phyloP scores from a whole-genome alignment of 2,113 vertebrate genomes.

The Poicephalus gulielmi region DNA sequence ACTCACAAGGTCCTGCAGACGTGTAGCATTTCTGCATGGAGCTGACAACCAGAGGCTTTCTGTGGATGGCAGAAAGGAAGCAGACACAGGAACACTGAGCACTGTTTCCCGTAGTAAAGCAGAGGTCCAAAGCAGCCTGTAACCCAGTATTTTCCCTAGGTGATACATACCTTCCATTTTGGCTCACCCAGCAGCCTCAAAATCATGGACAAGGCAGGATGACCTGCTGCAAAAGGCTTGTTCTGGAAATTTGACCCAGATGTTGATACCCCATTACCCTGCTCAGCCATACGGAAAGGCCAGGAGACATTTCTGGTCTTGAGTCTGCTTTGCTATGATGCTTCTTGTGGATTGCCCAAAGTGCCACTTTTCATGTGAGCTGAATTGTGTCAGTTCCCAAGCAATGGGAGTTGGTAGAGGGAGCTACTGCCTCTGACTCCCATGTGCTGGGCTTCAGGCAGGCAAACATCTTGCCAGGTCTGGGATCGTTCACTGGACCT shows the following conservation, averaged over 20 bases:
- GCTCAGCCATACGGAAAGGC: accelerated
- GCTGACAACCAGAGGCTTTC: background rate
- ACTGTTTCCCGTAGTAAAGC: accelerated
- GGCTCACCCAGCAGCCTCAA: background rate
- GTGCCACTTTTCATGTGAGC: accelerated
- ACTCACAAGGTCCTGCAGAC: accelerated
- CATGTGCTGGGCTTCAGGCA: accelerated
- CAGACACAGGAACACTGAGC: background rate
- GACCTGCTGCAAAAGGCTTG: accelerated
- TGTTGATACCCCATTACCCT: accelerated
- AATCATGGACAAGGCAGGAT: background rate
- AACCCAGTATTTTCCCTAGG: background rate
- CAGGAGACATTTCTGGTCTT: background rate
- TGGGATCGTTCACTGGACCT: too few species aligned
- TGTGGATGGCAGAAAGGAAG: accelerated
- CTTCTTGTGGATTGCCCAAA: background rate
- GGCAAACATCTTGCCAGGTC: background rate
- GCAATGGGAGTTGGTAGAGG: background rate
- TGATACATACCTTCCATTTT: background rate
- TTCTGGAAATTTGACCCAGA: background rate
- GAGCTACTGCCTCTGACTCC: background rate
- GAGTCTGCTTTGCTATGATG: background rate
- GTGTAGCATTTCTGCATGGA: accelerated
- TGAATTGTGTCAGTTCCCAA: accelerated
- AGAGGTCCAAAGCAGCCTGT: background rate